Evolutionary conservation across 2,113 vertebrate species (phyloP).

Genomic region (Aegypius monachus): DNA sequence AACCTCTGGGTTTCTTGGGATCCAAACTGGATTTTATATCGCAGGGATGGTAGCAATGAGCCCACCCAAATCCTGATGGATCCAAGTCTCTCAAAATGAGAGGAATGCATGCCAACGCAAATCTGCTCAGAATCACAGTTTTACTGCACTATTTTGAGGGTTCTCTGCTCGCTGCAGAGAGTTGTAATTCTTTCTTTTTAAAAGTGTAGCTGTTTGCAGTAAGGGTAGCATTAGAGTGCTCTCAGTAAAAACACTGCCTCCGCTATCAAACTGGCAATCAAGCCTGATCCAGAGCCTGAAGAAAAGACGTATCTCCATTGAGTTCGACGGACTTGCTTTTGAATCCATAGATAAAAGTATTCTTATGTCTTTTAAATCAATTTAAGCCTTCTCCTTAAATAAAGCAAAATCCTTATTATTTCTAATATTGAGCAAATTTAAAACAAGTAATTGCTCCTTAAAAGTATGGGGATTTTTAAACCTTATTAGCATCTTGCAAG

Average conservation of each 20-base stretch:
- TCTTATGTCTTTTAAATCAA: neutral
- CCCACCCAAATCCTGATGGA: neutral
- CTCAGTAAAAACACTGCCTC: neutral
- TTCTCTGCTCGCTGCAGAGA: neutral
- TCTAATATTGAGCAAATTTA: neutral
- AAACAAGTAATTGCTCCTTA: neutral
- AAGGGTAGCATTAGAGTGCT: neutral
- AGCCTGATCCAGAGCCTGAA: neutral
- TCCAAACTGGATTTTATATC: neutral
- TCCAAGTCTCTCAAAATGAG: neutral
- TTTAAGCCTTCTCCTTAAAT: neutral
- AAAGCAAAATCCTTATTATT: neutral
- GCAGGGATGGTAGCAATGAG: neutral
- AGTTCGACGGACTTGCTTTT: neutral
- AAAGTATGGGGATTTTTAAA: neutral
- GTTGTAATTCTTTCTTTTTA: neutral
- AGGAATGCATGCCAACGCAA: neutral
- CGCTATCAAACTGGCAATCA: neutral
- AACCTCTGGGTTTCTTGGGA: neutral
- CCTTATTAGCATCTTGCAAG: neutral
- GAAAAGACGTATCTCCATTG: neutral
- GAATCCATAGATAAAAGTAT: neutral
- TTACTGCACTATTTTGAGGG: neutral
- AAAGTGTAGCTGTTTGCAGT: neutral
- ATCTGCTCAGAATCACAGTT: neutral